These are phyloP conservation scores for Euplagia quadripunctaria DNA, from an alignment of 2,888 invertebrate species.

Conservation along the genomic window DNA sequence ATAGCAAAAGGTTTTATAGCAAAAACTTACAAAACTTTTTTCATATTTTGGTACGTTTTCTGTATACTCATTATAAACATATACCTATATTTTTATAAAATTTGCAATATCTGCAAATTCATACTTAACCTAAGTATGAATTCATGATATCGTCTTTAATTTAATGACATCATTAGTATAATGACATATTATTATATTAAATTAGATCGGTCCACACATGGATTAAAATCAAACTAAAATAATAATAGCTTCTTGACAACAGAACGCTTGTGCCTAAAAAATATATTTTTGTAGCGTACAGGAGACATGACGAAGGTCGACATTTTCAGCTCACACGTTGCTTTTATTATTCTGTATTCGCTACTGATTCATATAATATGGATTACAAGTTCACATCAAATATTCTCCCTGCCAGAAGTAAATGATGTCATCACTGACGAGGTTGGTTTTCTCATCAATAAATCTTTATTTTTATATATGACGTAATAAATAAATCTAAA, in stretches of 20 bases:
- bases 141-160: background rate
- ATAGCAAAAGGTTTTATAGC: too few species aligned
- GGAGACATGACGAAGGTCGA: constrained; percentile 8
- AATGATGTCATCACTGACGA: background rate
- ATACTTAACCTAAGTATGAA: too few species aligned
- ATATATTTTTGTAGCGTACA: background rate
- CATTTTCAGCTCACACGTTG: constrained; percentile 26
- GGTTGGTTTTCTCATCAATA: background rate
- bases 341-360: constrained; percentile 20
- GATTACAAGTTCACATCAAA: constrained; percentile 7
- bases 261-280: background rate
- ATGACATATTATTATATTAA: background rate
- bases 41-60: too few species aligned
- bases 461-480: background rate
- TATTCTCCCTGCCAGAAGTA: background rate
- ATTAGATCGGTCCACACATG: background rate
- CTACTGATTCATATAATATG: constrained; percentile 14
- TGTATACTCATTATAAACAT: too few species aligned
- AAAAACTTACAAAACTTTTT: too few species aligned
- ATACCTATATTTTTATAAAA: too few species aligned
- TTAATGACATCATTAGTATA: background rate
- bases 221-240: background rate
- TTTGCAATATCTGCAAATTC: too few species aligned
- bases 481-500: background rate
- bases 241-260: background rate